Base-by-base conservation (phyloP, 1,140 invertebrate genomes). In the Mycetomoellerius zeteki region DNA sequence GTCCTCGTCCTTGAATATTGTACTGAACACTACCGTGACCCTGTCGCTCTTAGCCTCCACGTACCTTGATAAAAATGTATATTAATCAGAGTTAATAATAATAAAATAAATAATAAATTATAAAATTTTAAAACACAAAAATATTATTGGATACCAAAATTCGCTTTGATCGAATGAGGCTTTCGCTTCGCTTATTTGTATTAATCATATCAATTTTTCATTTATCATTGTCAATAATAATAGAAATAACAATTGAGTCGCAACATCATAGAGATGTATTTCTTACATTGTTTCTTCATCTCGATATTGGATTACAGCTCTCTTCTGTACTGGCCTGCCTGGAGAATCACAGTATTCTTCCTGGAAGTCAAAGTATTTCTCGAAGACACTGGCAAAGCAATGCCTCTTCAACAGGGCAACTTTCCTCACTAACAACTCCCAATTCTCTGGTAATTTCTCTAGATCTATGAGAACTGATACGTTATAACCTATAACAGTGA, bases 351-450 rank as follows among this genome's bases (percentile, higher is more conserved):
- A 99, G 96, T 99, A 99, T 90, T 98, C 97, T 94, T 99, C 98
- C 96, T 99, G 99, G 95, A 99, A 99, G 94, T 99, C 97, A 96
- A 99, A 99, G 96, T 99, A 99, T 93, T 99, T 99, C 96, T 99
- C 99, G 96, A 99, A 99, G 52, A 99, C 99, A 58, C 99, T 99
- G 21, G 99, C 99, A 96, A 99, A 99, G 96, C 99, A 99, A 95
- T 99, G 99, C 92, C 99, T 97, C 95, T 99, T 99, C 58, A 99
- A 95, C 33, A 99, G 96, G 33, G 98, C 98, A 89, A 99, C 98
- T 96, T 99, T 99, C 94, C 98, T 98, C 76, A 99, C 97, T 91
- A 98, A 94, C 87, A 97, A 96, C 94, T 99, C 98, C 97, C 98
- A 99, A 95, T 99, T 97, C 52, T 97, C 96, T 12, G 99, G 98